phyloP scores from a whole-genome alignment of 2,888 invertebrate species.

The Cabera pusaria region DNA sequence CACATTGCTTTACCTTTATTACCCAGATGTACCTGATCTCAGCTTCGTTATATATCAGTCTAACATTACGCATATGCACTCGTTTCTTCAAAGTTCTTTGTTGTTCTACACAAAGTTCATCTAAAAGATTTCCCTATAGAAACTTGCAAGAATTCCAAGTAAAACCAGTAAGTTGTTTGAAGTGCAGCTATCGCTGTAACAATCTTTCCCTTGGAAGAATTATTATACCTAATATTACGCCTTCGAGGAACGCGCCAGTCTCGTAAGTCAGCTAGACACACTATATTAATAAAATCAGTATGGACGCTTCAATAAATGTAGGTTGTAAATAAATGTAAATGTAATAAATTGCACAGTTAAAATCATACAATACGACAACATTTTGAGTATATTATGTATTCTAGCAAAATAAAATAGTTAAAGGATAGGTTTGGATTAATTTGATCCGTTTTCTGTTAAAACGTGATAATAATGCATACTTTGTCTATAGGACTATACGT shows the following conservation, averaged over 20 bases:
- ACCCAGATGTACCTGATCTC: no score
- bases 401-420: no score
- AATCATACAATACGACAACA: no score
- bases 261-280: conserved; percentile 19
- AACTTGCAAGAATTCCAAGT: conserved; percentile 27
- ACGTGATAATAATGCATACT: no score
- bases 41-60: no score
- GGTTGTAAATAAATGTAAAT: background rate
- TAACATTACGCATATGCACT: no score
- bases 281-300: conserved; percentile 15
- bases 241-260: conserved; percentile 42
- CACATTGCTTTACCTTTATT: no score
- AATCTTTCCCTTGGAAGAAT: conserved; percentile 42
- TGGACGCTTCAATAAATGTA: conserved; percentile 3
- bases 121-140: conserved; percentile 13
- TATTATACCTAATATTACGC: conserved; percentile 47
- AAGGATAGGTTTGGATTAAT: no score
- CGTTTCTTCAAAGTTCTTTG: no score
- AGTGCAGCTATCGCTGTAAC: conserved; percentile 34
- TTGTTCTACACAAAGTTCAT: conserved; percentile 3
- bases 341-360: background rate
- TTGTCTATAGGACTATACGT: no score
- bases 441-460: no score
- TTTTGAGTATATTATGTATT: no score
- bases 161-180: conserved; percentile 39